These are phyloP conservation scores for Hypomesus transpacificus DNA, from an alignment of 2,113 vertebrate genomes.

Conservation along the genomic window DNA sequence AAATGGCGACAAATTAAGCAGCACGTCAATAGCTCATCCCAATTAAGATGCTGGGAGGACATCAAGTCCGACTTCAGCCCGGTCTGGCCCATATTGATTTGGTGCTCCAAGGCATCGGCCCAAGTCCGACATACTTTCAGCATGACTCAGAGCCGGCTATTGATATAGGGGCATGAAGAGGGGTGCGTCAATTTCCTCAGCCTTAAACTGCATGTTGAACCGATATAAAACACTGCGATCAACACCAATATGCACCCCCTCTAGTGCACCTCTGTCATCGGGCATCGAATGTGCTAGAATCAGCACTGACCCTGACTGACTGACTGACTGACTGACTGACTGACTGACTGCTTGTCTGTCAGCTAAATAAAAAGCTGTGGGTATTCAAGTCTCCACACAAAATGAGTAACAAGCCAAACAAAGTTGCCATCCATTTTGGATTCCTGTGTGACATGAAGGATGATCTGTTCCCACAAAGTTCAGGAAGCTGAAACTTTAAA, in stretches of 20 bases:
- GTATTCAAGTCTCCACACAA: constrained; percentile 46
- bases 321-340: neutral
- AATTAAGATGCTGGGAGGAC: constrained; percentile 57
- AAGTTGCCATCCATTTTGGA: constrained; percentile 31
- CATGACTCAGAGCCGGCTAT: constrained; percentile 10
- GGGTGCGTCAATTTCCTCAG: no score
- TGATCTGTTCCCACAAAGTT: constrained; percentile 7
- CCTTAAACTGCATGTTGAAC: no score
- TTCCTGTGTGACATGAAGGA: constrained; percentile 28
- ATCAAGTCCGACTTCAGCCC: constrained; percentile 36
- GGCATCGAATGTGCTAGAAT: no score
- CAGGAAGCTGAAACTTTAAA: neutral
- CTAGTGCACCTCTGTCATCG: no score
- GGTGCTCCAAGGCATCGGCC: constrained; percentile 40
- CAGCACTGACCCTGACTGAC: no score
- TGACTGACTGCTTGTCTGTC: constrained; percentile 30
- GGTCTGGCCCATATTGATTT: constrained; percentile 48
- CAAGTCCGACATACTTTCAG: constrained; percentile 30
- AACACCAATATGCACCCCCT: no score
- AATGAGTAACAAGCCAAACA: constrained; percentile 40
- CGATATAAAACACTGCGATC: no score
- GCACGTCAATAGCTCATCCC: constrained; percentile 62
- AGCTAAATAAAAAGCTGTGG: constrained; percentile 42
- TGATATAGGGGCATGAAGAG: no score
- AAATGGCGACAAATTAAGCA: constrained; percentile 51